These are phyloP conservation scores for Pseudomyrmex dendroicus DNA, from an alignment of 1,140 invertebrate species.

Conservation along the genomic window DNA sequence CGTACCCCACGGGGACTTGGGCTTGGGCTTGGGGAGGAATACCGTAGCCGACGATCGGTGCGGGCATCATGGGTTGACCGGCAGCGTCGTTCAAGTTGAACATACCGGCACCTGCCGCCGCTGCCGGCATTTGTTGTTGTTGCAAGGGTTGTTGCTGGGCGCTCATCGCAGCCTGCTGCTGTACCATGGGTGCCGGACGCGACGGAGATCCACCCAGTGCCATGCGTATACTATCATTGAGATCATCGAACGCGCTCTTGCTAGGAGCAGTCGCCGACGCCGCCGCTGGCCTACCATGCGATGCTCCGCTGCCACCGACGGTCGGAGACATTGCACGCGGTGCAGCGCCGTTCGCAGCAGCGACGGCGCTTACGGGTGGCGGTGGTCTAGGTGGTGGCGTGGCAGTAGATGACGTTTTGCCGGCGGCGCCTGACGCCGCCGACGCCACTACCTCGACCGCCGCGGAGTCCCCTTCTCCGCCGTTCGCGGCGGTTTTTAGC, in stretches of 20 bases:
- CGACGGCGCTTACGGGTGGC: constrained; percentile 81
- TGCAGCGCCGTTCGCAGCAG: constrained; percentile 78
- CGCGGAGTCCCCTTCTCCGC: constrained; percentile 74
- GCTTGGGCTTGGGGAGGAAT: constrained; percentile 79
- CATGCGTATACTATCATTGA: constrained; percentile 89
- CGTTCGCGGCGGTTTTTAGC: constrained; percentile 74
- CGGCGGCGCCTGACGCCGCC: constrained; percentile 71
- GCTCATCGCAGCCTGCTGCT: constrained; percentile 73
- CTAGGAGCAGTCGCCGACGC: constrained; percentile 74
- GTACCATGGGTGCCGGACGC: constrained; percentile 74
- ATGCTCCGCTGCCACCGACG: constrained; percentile 68
- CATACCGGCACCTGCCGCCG: constrained; percentile 73
- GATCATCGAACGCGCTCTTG: constrained; percentile 89
- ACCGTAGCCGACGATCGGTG: constrained; percentile 74
- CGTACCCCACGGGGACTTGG: constrained; percentile 85
- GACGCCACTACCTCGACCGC: constrained; percentile 73
- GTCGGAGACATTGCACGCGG: constrained; percentile 84
- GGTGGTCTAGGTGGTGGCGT: constrained; percentile 85
- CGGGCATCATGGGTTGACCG: constrained; percentile 74
- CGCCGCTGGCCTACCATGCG: constrained; percentile 73
- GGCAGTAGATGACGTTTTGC: constrained; percentile 79
- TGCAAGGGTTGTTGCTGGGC: constrained; percentile 78
- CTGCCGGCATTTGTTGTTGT: constrained; percentile 75
- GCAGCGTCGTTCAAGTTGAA: constrained; percentile 71
- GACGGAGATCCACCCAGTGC: constrained; percentile 88